These are phyloP conservation scores for Microctenopoma lineatum DNA, from an alignment of 2,797 vertebrate genomes.

Conservation along the genomic window DNA sequence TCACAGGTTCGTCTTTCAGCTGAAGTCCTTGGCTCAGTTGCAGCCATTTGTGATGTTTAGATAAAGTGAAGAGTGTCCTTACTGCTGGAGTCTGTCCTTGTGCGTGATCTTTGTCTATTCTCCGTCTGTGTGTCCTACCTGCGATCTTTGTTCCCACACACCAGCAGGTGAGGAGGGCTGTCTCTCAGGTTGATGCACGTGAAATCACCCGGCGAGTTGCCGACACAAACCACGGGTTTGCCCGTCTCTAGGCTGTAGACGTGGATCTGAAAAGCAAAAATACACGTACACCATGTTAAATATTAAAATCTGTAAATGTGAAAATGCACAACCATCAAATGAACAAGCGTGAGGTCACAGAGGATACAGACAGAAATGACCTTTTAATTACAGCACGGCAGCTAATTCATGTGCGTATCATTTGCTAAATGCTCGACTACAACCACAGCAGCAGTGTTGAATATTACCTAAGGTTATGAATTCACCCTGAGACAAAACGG, in stretches of 20 bases:
- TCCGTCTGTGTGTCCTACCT: slow-evolving; percentile 78
- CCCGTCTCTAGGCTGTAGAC: slow-evolving; percentile 91
- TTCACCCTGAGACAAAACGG: not conserved
- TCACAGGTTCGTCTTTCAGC: slow-evolving; percentile 7
- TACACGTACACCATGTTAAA: not conserved
- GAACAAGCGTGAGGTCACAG: no score
- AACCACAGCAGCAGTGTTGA: no score
- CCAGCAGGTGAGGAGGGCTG: slow-evolving; percentile 88
- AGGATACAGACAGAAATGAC: no score
- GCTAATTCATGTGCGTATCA: no score
- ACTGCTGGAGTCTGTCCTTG: not conserved
- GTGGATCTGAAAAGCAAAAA: slow-evolving; percentile 84
- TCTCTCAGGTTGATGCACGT: slow-evolving; percentile 91
- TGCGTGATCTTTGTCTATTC: not conserved
- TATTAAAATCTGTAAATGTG: no score
- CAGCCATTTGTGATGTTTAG: slow-evolving; percentile 5
- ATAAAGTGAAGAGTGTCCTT: not conserved
- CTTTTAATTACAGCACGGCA: no score
- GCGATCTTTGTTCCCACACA: slow-evolving; percentile 95
- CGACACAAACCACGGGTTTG: slow-evolving; percentile 85
- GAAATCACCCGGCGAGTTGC: slow-evolving; percentile 90
- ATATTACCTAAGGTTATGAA: no score
- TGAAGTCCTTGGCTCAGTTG: slow-evolving; percentile 23
- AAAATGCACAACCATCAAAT: no score
- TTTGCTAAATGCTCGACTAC: no score